Conservation (phyloP, 2,113 vertebrate genomes). For the Macrotis lagotis region DNA sequence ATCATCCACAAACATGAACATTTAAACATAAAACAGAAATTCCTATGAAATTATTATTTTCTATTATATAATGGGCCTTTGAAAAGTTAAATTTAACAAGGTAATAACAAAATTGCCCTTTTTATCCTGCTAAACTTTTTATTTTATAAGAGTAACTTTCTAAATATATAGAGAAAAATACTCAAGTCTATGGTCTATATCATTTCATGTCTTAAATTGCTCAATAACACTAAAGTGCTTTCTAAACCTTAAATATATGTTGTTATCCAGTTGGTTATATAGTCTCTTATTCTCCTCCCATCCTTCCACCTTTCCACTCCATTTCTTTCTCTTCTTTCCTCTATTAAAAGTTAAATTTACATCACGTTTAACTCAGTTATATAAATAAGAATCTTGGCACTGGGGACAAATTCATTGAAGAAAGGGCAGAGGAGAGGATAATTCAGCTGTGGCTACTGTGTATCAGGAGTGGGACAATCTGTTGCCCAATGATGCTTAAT, state of each 20-base stretch:
- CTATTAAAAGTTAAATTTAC: neutral
- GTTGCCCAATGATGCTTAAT: neutral
- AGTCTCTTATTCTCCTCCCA: neutral
- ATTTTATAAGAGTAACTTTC: neutral
- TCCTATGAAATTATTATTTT: neutral
- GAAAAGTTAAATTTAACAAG: neutral
- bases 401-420: neutral
- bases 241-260: neutral
- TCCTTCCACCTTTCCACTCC: neutral
- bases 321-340: neutral
- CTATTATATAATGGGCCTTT: neutral
- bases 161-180: neutral
- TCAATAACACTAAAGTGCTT: neutral
- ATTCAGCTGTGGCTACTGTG: neutral
- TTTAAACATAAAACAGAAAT: neutral
- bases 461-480: neutral
- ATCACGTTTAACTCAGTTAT: neutral
- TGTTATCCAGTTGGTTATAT: neutral
- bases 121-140: neutral
- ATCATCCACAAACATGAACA: neutral
- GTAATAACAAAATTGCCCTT: neutral
- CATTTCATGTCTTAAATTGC: neutral
- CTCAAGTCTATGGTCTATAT: neutral
- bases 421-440: neutral
- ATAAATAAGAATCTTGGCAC: neutral